Evolutionary conservation across 2,888 invertebrate species (phyloP).

Genomic region (Ichneumoninae sp.): DNA sequence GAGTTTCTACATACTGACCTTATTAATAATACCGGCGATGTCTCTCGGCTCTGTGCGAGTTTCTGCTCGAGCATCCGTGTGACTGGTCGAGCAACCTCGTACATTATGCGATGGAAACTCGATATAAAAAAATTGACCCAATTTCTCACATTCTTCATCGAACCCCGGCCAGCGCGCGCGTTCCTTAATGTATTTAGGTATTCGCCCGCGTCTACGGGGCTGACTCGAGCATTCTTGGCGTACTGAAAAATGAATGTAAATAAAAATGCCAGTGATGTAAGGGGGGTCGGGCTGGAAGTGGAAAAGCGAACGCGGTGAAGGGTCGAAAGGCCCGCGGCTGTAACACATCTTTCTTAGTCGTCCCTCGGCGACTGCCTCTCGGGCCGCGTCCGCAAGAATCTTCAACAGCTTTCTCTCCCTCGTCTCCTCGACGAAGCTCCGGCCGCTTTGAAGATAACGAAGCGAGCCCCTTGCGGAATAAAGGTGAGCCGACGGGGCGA

Average conservation of each 20-base stretch:
- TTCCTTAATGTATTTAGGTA: background rate
- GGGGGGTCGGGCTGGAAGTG: background rate
- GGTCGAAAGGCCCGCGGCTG: constrained; percentile 30
- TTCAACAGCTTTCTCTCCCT: constrained; percentile 54
- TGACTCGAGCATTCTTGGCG: background rate
- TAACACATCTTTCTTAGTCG: constrained; percentile 52
- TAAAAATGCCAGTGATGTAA: constrained; percentile 12
- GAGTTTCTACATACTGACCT: too few relatives aligned
- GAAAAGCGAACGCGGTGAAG: constrained; percentile 19
- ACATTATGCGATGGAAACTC: background rate
- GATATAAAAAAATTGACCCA: background rate
- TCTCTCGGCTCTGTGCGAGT: too few relatives aligned
- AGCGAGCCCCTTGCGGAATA: constrained; percentile 76
- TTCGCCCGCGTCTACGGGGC: background rate
- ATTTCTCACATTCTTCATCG: background rate
- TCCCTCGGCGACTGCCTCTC: constrained; percentile 4
- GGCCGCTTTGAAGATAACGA: constrained; percentile 78
- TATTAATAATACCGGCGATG: too few relatives aligned
- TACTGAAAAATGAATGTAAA: constrained; percentile 25
- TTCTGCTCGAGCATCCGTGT: too few relatives aligned
- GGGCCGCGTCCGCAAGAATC: constrained; percentile 41
- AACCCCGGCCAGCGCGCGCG: too few relatives aligned
- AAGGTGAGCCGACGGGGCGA: constrained; percentile 72
- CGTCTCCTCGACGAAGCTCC: constrained; percentile 70
- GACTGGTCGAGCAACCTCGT: background rate